Conservation (phyloP, 2,888 invertebrate genomes). For the Drosophila picticornis region DNA sequence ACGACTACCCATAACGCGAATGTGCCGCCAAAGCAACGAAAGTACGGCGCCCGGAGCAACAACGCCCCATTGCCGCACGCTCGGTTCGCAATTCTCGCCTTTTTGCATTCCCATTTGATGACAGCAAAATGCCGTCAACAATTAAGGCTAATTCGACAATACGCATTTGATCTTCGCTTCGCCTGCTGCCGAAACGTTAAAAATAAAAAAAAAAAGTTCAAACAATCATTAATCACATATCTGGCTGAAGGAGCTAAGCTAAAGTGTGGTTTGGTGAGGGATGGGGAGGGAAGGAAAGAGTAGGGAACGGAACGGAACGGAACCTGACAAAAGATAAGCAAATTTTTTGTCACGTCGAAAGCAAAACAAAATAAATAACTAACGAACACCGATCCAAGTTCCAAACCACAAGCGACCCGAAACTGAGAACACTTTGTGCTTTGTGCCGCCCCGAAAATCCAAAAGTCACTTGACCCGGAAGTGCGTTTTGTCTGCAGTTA, state of each 20-base stretch:
- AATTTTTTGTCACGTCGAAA: slow-evolving; percentile 68
- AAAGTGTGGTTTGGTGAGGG: not conserved
- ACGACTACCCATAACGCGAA: slow-evolving; percentile 37
- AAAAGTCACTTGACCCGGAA: slow-evolving; percentile 55
- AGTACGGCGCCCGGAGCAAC: slow-evolving; percentile 43
- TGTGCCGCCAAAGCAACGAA: slow-evolving; percentile 49
- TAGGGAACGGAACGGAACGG: not conserved
- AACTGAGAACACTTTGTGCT: slow-evolving; percentile 34
- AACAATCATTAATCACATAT: slow-evolving; percentile 70
- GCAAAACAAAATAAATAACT: slow-evolving; percentile 69
- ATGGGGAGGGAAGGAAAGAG: not conserved
- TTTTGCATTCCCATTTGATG: slow-evolving; percentile 47
- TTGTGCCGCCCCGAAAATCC: slow-evolving; percentile 20
- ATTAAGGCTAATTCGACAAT: slow-evolving; percentile 77
- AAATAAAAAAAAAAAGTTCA: slow-evolving; percentile 53
- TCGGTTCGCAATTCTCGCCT: slow-evolving; percentile 14
- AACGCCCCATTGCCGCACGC: slow-evolving; percentile 45
- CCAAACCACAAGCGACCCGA: slow-evolving; percentile 29
- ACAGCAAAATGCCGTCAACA: slow-evolving; percentile 60
- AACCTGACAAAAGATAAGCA: slow-evolving; percentile 14
- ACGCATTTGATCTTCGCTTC: slow-evolving; percentile 51
- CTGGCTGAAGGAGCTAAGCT: not conserved
- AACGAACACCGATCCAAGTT: slow-evolving; percentile 57
- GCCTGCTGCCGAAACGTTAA: slow-evolving; percentile 55
- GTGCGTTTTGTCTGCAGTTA: slow-evolving; percentile 30